Percentiles rank a stretch among this genome's conserved stretches.
Conservation (phyloP, 2,888 invertebrate genomes). For the Patella ulyssiponensis region DNA sequence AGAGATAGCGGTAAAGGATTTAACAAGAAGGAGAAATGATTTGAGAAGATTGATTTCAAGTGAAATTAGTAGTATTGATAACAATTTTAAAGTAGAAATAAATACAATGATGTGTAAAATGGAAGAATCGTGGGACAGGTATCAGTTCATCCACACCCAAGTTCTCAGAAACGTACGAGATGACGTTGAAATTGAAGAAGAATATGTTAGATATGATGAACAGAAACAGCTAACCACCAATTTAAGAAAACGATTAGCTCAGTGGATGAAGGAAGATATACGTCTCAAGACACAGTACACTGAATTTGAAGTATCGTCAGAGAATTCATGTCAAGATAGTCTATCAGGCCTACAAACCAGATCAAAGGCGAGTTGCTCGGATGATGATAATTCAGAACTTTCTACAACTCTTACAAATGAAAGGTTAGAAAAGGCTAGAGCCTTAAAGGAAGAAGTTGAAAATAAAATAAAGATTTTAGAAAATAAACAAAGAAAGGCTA, state of each 20-base stretch:
- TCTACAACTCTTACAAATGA: not conserved
- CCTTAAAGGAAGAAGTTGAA: not conserved
- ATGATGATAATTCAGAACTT: not conserved
- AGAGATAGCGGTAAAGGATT: not conserved
- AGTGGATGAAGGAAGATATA: not conserved
- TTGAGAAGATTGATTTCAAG: not conserved
- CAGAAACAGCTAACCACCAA: not conserved
- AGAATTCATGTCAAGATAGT: too few species aligned
- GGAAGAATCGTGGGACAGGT: not conserved
- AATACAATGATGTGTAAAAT: not conserved
- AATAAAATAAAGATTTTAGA: not conserved
- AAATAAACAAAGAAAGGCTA: not conserved
- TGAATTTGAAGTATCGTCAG: too few species aligned
- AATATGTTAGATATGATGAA: conserved; percentile 6
- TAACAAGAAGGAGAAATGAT: conserved; percentile 5
- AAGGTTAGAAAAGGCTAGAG: not conserved
- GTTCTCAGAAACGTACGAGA: not conserved
- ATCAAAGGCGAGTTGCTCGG: not conserved
- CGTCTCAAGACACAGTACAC: too few species aligned
- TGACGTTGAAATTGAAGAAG: too few species aligned
- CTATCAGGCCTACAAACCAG: too few species aligned
- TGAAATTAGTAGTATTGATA: not conserved
- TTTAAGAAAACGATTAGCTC: conserved; percentile 5
- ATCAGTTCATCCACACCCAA: not conserved
- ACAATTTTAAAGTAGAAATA: not conserved